These are phyloP conservation scores for Petrocephalus schoutedeni DNA, from an alignment of 2,797 vertebrate species.

Conservation along the genomic window DNA sequence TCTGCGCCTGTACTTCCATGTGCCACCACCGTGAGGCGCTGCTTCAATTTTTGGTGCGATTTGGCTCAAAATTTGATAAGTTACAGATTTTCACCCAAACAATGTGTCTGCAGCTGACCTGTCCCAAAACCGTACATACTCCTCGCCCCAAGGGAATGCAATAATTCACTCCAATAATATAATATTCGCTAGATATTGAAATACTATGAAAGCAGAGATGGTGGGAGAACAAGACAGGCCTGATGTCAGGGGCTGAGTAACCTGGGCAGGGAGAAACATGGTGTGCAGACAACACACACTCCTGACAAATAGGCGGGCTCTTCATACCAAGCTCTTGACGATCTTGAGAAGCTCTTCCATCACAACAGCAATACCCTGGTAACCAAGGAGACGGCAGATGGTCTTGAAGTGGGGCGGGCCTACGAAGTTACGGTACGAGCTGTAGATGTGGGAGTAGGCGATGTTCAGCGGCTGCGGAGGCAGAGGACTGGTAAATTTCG, in stretches of 20 bases:
- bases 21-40: too few relatives aligned
- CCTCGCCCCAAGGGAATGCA: background rate
- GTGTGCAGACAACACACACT: background rate
- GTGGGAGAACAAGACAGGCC: background rate
- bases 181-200: background rate
- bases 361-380: slow-evolving; percentile 96
- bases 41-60: too few relatives aligned
- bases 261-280: background rate
- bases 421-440: slow-evolving; percentile 96
- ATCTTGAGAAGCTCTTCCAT: slow-evolving; percentile 98
- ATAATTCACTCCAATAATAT: background rate
- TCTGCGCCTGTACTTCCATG: too few relatives aligned
- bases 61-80: too few relatives aligned
- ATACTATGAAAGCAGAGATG: background rate
- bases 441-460: slow-evolving; percentile 99
- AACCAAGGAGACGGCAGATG: slow-evolving; percentile 94
- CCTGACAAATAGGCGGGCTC: background rate
- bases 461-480: slow-evolving; percentile 88
- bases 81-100: too few relatives aligned
- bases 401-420: slow-evolving; percentile 99
- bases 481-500: background rate
- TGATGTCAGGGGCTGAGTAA: background rate
- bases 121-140: background rate
- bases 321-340: slow-evolving; percentile 94
- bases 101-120: too few relatives aligned